phyloP scores from a whole-genome alignment of 2,888 invertebrate genomes.

The Philereme transversata region DNA sequence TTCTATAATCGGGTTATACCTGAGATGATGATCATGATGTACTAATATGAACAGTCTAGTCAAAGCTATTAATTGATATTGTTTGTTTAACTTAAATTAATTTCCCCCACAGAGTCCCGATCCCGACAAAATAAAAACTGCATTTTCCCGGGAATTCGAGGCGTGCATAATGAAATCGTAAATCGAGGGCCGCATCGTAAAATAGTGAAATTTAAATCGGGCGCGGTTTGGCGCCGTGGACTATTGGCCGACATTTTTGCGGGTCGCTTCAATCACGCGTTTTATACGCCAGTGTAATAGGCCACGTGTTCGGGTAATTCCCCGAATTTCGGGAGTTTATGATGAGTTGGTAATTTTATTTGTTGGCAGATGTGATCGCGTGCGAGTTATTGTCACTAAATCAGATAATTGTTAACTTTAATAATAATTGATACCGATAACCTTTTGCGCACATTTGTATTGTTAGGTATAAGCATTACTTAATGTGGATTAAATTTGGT shows the following conservation, averaged over 20 bases:
- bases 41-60: too few relatives aligned
- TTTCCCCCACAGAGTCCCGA: slow-evolving; percentile 3
- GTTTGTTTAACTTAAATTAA: background rate
- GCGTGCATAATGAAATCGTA: slow-evolving; percentile 71
- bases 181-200: slow-evolving; percentile 60
- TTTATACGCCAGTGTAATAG: slow-evolving; percentile 44
- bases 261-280: slow-evolving; percentile 70
- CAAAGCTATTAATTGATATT: too few relatives aligned
- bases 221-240: slow-evolving; percentile 70
- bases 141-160: slow-evolving; percentile 50
- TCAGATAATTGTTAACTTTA: too few relatives aligned
- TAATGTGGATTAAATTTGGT: too few relatives aligned
- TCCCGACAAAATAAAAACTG: slow-evolving; percentile 48
- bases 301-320: slow-evolving; percentile 24
- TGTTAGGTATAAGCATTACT: too few relatives aligned
- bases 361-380: slow-evolving; percentile 22
- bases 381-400: too few relatives aligned
- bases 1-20: too few relatives aligned
- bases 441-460: too few relatives aligned
- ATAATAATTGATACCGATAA: too few relatives aligned
- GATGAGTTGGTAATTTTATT: slow-evolving; percentile 21
- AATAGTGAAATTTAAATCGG: slow-evolving; percentile 71
- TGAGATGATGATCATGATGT: too few relatives aligned
- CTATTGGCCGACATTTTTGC: slow-evolving; percentile 73
- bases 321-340: slow-evolving; percentile 23